A percentile compares a stretch with the other conserved stretches of the same genome.
Conservation (phyloP, 2,888 invertebrate genomes). For the Cephus sareptanus region DNA sequence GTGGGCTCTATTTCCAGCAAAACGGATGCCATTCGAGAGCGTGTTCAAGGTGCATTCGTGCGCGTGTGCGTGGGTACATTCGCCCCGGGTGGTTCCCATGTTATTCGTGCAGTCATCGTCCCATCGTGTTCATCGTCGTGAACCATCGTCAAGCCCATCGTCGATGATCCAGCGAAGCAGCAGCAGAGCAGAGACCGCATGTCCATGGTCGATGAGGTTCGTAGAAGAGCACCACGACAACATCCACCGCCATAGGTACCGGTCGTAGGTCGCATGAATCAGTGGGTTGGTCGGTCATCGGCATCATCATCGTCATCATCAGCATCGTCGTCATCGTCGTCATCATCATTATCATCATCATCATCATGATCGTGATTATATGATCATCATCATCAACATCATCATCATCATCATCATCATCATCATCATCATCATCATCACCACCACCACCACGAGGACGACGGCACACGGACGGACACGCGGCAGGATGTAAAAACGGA, state of each 20-base stretch:
- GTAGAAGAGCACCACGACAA: too few relatives aligned
- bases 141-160: too few relatives aligned
- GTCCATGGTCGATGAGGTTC: too few relatives aligned
- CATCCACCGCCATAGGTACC: too few relatives aligned
- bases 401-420: slow-evolving; percentile 46
- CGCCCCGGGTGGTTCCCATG: neutral
- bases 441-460: slow-evolving; percentile 37
- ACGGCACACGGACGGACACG: slow-evolving; percentile 40
- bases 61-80: slow-evolving; percentile 19
- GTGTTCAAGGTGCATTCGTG: slow-evolving; percentile 18
- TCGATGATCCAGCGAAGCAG: too few relatives aligned
- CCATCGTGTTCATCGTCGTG: neutral
- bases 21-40: slow-evolving; percentile 19
- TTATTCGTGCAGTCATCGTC: neutral
- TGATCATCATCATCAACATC: slow-evolving; percentile 40
- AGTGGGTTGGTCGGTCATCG: too few relatives aligned
- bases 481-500: slow-evolving; percentile 32
- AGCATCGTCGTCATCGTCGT: too few relatives aligned
- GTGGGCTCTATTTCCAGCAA: slow-evolving; percentile 77
- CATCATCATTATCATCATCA: slow-evolving; percentile 27
- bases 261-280: too few relatives aligned
- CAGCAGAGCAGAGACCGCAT: too few relatives aligned
- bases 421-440: slow-evolving; percentile 62
- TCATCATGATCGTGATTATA: slow-evolving; percentile 23
- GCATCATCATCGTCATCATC: neutral